Evolutionary conservation across 2,113 vertebrate genomes (phyloP).

Genomic region (Semicossyphus pulcher): DNA sequence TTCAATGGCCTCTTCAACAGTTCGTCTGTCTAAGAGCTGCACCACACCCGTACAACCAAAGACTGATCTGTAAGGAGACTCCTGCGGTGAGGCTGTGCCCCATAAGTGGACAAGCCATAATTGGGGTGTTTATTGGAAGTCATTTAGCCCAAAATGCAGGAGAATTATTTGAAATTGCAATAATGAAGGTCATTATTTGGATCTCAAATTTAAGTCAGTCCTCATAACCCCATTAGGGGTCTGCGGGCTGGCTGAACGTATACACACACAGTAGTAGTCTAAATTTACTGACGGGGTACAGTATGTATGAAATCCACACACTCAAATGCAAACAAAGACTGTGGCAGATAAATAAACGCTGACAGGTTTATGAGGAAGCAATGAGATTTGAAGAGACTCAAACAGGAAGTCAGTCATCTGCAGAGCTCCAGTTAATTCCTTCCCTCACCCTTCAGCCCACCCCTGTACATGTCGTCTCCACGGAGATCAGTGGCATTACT

Average conservation of each 20-base stretch:
- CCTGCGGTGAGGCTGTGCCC: constrained; percentile 11
- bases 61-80: constrained; percentile 37
- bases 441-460: background rate
- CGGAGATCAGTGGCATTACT: background rate
- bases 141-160: constrained; percentile 45
- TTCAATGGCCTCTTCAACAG: background rate
- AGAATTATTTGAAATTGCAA: constrained; percentile 61
- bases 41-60: constrained; percentile 30
- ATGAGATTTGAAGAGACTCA: background rate
- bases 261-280: constrained; percentile 21
- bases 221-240: constrained; percentile 7
- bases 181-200: constrained; percentile 65
- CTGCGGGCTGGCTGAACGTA: background rate
- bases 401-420: background rate
- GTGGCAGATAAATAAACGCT: constrained; percentile 13
- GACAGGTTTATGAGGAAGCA: background rate
- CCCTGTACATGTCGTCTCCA: background rate
- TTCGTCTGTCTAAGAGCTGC: background rate
- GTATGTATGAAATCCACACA: background rate
- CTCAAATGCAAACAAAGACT: background rate
- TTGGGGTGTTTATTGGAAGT: constrained; percentile 58
- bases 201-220: constrained; percentile 25
- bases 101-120: constrained; percentile 32
- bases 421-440: constrained; percentile 3
- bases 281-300: constrained; percentile 9